Evolutionary conservation across 2,888 invertebrate species (phyloP), one percentile per base, ranked within the genome.

Genomic region (Drosophila paranaensis): DNA sequence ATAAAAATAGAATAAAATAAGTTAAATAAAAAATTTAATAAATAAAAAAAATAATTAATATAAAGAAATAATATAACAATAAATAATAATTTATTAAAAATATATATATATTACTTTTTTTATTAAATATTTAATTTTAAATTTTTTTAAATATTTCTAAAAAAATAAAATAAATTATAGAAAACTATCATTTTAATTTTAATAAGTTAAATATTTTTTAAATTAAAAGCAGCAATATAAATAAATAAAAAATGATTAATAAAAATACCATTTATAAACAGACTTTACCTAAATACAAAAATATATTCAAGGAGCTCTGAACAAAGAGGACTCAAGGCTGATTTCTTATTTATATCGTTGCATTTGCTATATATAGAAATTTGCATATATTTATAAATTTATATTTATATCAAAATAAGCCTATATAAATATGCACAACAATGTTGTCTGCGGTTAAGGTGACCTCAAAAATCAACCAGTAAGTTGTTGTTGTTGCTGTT

Each of bases 391-490:
- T 14, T 53, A 35, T 25, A 27, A 6, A 27, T 37, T 27, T 6
- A 40, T 40, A 54, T 39, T 39, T n/a, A 39, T 39, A 20, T 20
- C 13, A 5, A 51, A 33, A 2, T 46, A 13, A 14, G 9, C 6
- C n/a, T 48, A 51, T 14, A 51, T 50, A 10, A 16, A 33, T 16
- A 20, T 50, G 33, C 33, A 16, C 30, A 48, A n/a, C 48, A 30
- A 30, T 30, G n/a, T n/a, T n/a, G 11, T 16, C 11, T 50, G 50
- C 20, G 50, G 50, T 35, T 50, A 11, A 13, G 3, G 33, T 50
- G 50, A 50, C 50, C 50, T 50, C 50, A 50, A 50, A 35, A 46
- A 30, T 82, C 81, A 82, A 74, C 78, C 71, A 42, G 51, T 81
- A 72, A 78, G 46, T 46, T 30, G 35, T 50, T 33, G 39, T 30